A percentile compares a stretch with the other conserved stretches of the same genome.
These are phyloP conservation scores for Galagoides demidoff DNA, from an alignment of 2,797 vertebrate species.

Conservation along the genomic window DNA sequence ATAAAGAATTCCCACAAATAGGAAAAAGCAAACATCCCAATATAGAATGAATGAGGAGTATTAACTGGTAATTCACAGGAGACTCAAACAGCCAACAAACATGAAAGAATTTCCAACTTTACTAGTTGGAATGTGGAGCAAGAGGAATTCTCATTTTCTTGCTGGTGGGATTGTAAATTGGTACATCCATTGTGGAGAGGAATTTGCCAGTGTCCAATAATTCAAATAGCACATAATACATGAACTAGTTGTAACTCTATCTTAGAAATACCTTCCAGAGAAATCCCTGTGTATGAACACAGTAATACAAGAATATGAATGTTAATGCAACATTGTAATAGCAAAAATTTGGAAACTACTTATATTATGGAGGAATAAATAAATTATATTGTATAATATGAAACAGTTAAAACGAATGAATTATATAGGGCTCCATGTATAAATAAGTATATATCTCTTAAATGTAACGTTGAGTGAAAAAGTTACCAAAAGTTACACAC, in stretches of 20 bases:
- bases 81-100: not conserved
- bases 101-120: not conserved
- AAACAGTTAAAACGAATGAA: not conserved
- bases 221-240: not conserved
- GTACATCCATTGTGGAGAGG: not conserved
- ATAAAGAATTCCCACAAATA: not conserved
- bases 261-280: not conserved
- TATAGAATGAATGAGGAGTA: not conserved
- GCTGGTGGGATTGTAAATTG: not conserved
- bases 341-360: constrained; percentile 22
- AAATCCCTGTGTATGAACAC: not conserved
- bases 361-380: not conserved
- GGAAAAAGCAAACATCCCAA: not conserved
- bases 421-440: not conserved
- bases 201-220: not conserved
- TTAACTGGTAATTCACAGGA: not conserved
- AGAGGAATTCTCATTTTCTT: not conserved
- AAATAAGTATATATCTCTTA: not conserved
- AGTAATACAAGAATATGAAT: not conserved
- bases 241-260: not conserved
- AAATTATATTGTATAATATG: not conserved
- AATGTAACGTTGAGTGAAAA: not conserved
- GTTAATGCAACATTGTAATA: not conserved
- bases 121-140: not conserved
- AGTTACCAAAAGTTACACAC: not conserved